Evolutionary conservation across 2,888 invertebrate genomes (phyloP).

Genomic region (Catocala sponsa): DNA sequence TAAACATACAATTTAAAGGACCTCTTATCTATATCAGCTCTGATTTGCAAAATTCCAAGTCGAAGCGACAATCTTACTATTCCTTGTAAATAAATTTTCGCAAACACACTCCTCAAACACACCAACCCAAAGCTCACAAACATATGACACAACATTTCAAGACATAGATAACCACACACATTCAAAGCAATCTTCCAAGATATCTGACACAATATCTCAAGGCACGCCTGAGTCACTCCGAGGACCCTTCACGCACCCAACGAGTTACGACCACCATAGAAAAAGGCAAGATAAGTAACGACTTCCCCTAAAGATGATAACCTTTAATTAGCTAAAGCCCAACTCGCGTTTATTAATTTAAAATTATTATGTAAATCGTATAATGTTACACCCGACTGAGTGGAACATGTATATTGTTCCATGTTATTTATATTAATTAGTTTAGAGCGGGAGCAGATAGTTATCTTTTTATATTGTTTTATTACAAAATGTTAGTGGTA

Average conservation of each 20-base stretch:
- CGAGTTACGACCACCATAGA: constrained; percentile 18
- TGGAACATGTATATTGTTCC: constrained; percentile 29
- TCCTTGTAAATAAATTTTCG: no score
- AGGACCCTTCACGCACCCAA: constrained; percentile 7
- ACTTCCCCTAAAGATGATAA: constrained; percentile 42
- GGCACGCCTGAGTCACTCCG: constrained; percentile 8
- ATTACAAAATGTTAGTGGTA: constrained; percentile 16
- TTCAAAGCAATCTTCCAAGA: constrained; percentile 7
- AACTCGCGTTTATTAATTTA: constrained; percentile 60
- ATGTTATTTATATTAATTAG: constrained; percentile 46
- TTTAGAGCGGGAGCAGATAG: constrained; percentile 22
- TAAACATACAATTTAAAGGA: no score
- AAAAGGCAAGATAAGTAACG: constrained; percentile 39
- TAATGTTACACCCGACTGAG: constrained; percentile 57
- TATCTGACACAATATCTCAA: constrained; percentile 10
- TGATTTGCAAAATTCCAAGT: no score
- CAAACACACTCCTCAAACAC: no score
- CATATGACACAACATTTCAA: no score
- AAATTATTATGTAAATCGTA: constrained; percentile 61
- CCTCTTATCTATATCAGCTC: no score
- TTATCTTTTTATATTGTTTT: constrained; percentile 41
- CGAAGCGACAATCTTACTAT: no score
- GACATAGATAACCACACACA: no score
- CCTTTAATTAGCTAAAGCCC: constrained; percentile 58
- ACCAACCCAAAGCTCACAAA: no score